These are phyloP conservation scores for Nebria salina DNA, from an alignment of 2,888 invertebrate genomes.

Conservation along the genomic window DNA sequence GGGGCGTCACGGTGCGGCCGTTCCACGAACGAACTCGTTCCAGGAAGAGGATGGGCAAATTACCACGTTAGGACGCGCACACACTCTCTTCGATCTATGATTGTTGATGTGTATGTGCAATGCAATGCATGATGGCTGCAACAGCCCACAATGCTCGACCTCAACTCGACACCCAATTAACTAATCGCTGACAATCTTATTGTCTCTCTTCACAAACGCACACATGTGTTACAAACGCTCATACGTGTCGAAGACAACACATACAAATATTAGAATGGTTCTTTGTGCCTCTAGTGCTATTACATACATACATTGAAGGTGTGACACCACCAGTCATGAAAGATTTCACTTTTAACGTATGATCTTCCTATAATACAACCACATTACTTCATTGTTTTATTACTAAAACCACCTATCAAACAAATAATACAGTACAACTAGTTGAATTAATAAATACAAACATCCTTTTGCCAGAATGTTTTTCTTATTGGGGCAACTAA, in stretches of 20 bases:
- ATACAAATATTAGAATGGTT: background rate
- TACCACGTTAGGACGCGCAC: constrained; percentile 41
- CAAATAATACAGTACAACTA: too few species aligned
- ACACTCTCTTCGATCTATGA: constrained; percentile 20
- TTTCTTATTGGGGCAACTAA: too few species aligned
- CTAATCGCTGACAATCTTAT: constrained; percentile 29
- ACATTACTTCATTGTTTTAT: background rate
- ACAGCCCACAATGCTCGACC: constrained; percentile 11
- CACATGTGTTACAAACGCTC: background rate
- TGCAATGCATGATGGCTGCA: background rate
- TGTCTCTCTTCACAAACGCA: background rate
- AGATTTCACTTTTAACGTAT: background rate
- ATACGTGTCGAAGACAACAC: background rate
- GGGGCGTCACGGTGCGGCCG: constrained; percentile 42
- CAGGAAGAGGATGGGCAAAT: constrained; percentile 47
- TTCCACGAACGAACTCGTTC: constrained; percentile 43
- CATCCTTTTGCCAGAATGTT: too few species aligned
- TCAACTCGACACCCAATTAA: constrained; percentile 16
- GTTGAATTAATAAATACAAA: too few species aligned
- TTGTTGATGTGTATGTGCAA: background rate
- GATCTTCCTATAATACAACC: background rate
- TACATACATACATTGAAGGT: background rate
- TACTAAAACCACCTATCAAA: too few species aligned
- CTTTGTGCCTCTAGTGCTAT: background rate
- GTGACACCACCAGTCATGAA: background rate